Conservation (phyloP, 2,888 invertebrate species). For the Aricia artaxerxes region DNA sequence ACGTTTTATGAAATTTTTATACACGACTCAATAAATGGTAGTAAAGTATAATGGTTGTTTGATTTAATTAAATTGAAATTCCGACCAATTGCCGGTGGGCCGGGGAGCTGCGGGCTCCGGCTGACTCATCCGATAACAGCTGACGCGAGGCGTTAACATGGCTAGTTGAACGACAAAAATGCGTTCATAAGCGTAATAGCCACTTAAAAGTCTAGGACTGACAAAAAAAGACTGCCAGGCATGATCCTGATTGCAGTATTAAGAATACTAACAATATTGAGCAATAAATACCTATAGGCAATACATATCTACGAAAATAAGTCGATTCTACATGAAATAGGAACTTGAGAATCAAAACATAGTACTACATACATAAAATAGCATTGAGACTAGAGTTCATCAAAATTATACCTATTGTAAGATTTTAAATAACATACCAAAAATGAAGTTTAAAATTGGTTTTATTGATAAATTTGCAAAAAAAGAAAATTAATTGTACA, state of each 20-base stretch:
- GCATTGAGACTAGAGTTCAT: background rate
- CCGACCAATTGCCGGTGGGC: constrained; percentile 63
- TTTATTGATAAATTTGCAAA: constrained; percentile 78
- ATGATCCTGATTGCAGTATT: background rate
- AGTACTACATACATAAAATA: too few species aligned
- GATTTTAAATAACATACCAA: constrained; percentile 39
- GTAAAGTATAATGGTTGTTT: constrained; percentile 72
- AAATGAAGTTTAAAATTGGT: constrained; percentile 73
- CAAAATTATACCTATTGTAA: background rate
- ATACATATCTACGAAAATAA: too few species aligned
- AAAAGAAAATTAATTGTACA: constrained; percentile 76
- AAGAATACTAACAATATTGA: background rate
- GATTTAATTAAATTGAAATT: constrained; percentile 75
- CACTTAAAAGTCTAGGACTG: background rate
- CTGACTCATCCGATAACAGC: constrained; percentile 52
- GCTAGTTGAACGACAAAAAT: constrained; percentile 23
- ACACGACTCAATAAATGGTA: constrained; percentile 73
- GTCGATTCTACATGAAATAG: background rate
- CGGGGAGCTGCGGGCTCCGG: constrained; percentile 46
- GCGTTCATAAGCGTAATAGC: background rate
- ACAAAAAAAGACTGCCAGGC: too few species aligned
- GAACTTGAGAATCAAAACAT: too few species aligned
- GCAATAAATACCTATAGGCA: background rate
- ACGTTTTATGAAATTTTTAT: constrained; percentile 69
- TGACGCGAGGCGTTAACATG: constrained; percentile 5